These are phyloP conservation scores for Anableps anableps DNA, from an alignment of 2,797 vertebrate species.

Conservation along the genomic window DNA sequence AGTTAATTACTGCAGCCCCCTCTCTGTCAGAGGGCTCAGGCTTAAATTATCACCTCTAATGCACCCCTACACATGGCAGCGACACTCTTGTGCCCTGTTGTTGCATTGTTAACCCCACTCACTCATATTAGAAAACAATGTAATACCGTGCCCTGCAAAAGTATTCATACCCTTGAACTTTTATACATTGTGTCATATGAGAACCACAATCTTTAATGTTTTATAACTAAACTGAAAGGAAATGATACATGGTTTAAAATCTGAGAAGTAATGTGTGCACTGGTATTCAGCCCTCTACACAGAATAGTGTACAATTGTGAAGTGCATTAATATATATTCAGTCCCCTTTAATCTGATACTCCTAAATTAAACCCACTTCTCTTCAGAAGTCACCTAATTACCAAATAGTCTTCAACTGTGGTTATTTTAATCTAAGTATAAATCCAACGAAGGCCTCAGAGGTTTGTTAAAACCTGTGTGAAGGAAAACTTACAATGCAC, in stretches of 20 bases:
- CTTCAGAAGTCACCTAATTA: too few relatives aligned
- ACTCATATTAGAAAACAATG: slow-evolving; percentile 1
- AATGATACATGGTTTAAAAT: not conserved
- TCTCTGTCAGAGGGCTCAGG: slow-evolving; percentile 60
- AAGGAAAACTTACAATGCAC: too few relatives aligned
- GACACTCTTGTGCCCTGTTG: slow-evolving; percentile 31
- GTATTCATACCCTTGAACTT: slow-evolving; percentile 1
- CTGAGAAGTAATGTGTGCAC: not conserved
- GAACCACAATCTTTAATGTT: not conserved
- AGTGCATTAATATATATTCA: too few relatives aligned
- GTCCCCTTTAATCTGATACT: too few relatives aligned
- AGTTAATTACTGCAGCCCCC: slow-evolving; percentile 61
- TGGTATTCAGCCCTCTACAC: too few relatives aligned
- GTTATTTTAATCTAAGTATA: too few relatives aligned
- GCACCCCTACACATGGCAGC: slow-evolving; percentile 23
- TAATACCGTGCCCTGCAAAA: not conserved
- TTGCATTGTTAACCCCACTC: slow-evolving; percentile 35
- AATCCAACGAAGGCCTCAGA: too few relatives aligned
- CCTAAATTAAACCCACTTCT: too few relatives aligned
- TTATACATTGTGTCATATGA: not conserved
- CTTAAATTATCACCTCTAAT: slow-evolving; percentile 72
- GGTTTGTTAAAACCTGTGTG: too few relatives aligned
- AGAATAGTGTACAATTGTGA: too few relatives aligned
- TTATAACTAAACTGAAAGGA: not conserved
- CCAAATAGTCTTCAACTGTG: too few relatives aligned